Percentiles rank a stretch among this genome's conserved stretches.
phyloP scores from a whole-genome alignment of 2,888 invertebrate genomes.

The Polyommatus iphigenia region DNA sequence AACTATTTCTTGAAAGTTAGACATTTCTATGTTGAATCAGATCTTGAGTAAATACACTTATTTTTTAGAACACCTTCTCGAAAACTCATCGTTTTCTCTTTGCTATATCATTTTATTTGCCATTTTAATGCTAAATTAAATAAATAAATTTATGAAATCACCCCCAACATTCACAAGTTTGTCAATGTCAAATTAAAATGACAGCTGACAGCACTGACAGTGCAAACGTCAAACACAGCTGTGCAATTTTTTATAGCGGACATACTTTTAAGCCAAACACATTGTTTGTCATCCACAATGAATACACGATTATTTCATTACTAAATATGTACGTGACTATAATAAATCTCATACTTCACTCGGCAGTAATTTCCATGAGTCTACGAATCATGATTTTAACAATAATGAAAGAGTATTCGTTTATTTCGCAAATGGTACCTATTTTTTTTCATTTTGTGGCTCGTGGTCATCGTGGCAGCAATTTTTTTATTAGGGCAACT shows the following conservation, averaged over 20 bases:
- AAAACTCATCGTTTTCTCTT: background rate
- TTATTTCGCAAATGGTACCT: no score
- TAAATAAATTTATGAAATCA: background rate
- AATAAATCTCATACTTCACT: no score
- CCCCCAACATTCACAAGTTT: conserved; percentile 5
- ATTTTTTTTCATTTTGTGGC: no score
- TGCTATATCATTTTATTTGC: background rate
- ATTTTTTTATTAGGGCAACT: conserved; percentile 52
- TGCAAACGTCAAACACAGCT: conserved; percentile 22
- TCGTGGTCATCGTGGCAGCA: background rate
- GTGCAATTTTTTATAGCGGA: background rate
- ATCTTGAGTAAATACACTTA: conserved; percentile 29
- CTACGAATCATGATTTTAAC: no score
- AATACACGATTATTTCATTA: no score
- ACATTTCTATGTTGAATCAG: conserved; percentile 52
- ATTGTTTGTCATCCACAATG: no score
- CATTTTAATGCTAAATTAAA: background rate
- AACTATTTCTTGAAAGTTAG: conserved; percentile 84
- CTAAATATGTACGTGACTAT: no score
- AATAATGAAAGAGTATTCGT: no score
- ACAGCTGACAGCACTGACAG: background rate
- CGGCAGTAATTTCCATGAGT: no score
- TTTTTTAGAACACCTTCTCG: background rate
- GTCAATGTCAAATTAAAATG: background rate
- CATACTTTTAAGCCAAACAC: background rate